phyloP scores from a whole-genome alignment of 2,797 vertebrate species.

The Anguilla anguilla region DNA sequence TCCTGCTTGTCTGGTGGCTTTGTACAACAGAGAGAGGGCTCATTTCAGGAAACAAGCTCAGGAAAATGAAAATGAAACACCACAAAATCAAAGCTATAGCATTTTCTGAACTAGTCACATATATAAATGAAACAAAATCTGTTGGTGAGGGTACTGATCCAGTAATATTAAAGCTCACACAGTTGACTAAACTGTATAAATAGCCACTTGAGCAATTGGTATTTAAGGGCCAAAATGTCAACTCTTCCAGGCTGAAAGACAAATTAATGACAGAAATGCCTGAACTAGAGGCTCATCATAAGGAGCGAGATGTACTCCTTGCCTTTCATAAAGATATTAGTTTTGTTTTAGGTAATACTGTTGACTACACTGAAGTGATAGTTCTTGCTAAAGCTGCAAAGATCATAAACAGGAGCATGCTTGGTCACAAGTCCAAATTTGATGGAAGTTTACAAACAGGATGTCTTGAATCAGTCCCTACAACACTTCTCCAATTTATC shows the following conservation, averaged over 20 bases:
- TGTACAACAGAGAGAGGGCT: conserved; percentile 38
- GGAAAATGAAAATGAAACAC: conserved; percentile 3
- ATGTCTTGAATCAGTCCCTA: conserved; percentile 19
- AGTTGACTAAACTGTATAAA: neutral
- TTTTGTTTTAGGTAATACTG: neutral
- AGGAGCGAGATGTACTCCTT: conserved; percentile 23
- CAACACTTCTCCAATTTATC: conserved; percentile 26
- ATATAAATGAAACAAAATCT: conserved; percentile 26
- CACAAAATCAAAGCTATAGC: conserved; percentile 15
- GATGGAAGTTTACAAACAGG: conserved; percentile 22
- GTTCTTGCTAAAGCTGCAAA: conserved; percentile 16
- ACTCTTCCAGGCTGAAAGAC: conserved; percentile 22
- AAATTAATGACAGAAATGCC: conserved; percentile 5
- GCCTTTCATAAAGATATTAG: conserved; percentile 25
- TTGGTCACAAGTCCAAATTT: conserved; percentile 26
- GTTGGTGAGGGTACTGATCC: neutral
- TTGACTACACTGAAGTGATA: conserved; percentile 22
- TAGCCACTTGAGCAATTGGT: conserved; percentile 11
- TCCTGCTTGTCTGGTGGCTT: conserved; percentile 21
- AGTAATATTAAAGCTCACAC: conserved; percentile 20
- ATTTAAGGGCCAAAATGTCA: conserved; percentile 6
- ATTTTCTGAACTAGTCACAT: conserved; percentile 31
- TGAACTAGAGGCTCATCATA: conserved; percentile 13
- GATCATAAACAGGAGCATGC: conserved; percentile 15
- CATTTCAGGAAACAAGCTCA: neutral